Percentiles rank a stretch among this genome's conserved stretches.
These are phyloP conservation scores for Glossophaga mutica DNA, from an alignment of 2,797 vertebrate species.

Conservation along the genomic window DNA sequence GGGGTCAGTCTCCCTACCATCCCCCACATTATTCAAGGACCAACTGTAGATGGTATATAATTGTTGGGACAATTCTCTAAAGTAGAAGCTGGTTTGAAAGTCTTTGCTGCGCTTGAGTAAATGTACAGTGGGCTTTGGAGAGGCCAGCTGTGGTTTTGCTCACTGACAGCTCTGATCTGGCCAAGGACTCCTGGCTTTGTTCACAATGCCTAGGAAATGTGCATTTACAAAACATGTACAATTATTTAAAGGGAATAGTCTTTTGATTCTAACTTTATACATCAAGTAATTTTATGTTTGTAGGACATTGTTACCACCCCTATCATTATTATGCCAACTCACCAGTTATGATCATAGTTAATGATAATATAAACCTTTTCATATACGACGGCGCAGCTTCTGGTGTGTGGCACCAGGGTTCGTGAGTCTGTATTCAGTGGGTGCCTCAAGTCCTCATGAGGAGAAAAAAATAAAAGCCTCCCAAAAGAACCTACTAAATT, in stretches of 20 bases:
- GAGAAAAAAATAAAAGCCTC: slow-evolving; percentile 67
- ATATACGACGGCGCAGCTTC: not conserved
- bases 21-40: not conserved
- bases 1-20: not conserved
- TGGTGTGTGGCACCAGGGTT: not conserved
- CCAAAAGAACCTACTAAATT: slow-evolving; percentile 78
- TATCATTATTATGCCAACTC: not conserved
- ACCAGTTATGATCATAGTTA: slow-evolving; percentile 68
- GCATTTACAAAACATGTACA: slow-evolving; percentile 31
- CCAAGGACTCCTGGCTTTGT: slow-evolving; percentile 39
- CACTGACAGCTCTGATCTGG: slow-evolving; percentile 57
- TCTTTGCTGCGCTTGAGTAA: slow-evolving; percentile 40
- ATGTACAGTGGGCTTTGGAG: slow-evolving; percentile 49
- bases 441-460: slow-evolving; percentile 48
- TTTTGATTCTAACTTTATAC: slow-evolving; percentile 10
- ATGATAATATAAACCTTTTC: slow-evolving; percentile 49
- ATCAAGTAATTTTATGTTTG: slow-evolving; percentile 15
- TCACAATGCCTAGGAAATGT: slow-evolving; percentile 59
- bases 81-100: not conserved
- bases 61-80: not conserved
- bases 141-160: slow-evolving; percentile 71
- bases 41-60: not conserved
- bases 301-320: not conserved
- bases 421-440: slow-evolving; percentile 77
- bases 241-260: slow-evolving; percentile 50